Percentiles rank a stretch among this genome's conserved stretches.
These are phyloP conservation scores for Solea solea DNA, from an alignment of 2,113 vertebrate species.

Conservation along the genomic window DNA sequence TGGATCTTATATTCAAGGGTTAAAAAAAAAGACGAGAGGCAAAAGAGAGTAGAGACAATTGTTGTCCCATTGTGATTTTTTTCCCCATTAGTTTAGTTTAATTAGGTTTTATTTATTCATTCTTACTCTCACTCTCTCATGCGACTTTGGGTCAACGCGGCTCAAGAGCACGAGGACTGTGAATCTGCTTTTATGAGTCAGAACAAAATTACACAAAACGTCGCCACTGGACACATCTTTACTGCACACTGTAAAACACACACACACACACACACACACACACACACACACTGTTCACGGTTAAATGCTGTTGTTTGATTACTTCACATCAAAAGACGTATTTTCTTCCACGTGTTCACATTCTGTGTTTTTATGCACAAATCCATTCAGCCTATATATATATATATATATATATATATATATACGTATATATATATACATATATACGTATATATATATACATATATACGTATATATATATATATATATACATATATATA, in stretches of 20 bases:
- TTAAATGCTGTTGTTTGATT: not conserved
- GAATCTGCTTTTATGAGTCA: conserved; percentile 14
- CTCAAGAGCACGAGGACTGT: conserved; percentile 5
- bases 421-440: too few relatives aligned
- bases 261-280: not conserved
- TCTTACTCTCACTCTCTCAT: not conserved
- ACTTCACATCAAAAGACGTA: not conserved
- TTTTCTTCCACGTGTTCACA: not conserved
- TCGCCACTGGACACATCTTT: too few relatives aligned
- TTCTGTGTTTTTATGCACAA: not conserved
- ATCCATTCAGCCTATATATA: not conserved
- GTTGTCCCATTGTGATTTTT: too few relatives aligned
- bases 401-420: too few relatives aligned
- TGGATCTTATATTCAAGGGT: too few relatives aligned
- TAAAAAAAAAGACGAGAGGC: too few relatives aligned
- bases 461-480: too few relatives aligned
- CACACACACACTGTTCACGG: not conserved
- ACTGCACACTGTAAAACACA: not conserved
- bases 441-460: too few relatives aligned
- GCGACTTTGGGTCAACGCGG: not conserved
- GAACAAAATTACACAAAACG: conserved; percentile 7
- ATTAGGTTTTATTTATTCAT: not conserved
- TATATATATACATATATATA: too few relatives aligned
- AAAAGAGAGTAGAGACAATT: too few relatives aligned
- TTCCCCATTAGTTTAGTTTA: not conserved